phyloP scores from a whole-genome alignment of 2,113 vertebrate genomes.

The Rhinolophus ferrumequinum region DNA sequence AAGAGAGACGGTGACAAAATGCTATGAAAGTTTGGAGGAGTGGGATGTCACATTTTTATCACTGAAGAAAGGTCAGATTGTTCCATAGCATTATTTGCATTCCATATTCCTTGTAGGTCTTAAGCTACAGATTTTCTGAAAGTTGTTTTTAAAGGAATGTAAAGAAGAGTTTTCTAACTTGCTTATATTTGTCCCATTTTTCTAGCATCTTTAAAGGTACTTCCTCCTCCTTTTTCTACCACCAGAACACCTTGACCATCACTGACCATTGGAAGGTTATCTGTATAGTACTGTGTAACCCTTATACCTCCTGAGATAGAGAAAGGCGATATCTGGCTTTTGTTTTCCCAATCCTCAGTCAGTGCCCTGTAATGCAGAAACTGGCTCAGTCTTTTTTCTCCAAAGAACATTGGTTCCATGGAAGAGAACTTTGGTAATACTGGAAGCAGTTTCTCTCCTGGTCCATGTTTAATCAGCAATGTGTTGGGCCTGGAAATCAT shows the following conservation, averaged over 20 bases:
- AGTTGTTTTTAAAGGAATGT: neutral
- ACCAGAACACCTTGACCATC: neutral
- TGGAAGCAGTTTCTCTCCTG: neutral
- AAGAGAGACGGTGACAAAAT: neutral
- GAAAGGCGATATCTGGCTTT: neutral
- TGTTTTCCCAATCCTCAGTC: neutral
- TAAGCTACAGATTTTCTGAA: neutral
- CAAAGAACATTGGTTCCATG: neutral
- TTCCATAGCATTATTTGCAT: neutral
- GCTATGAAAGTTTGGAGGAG: neutral
- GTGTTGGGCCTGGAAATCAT: neutral
- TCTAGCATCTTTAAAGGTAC: neutral
- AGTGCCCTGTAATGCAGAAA: neutral
- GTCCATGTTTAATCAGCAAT: neutral
- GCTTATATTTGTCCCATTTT: neutral
- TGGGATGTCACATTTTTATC: neutral
- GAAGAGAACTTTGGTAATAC: neutral
- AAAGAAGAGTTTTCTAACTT: neutral
- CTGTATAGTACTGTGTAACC: fast-evolving
- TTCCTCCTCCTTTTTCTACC: neutral
- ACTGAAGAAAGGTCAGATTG: neutral
- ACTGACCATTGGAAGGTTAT: neutral
- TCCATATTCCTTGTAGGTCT: neutral
- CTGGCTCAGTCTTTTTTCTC: neutral
- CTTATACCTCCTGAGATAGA: neutral